Conservation (phyloP, 2,113 vertebrate species). For the Procavia capensis region DNA sequence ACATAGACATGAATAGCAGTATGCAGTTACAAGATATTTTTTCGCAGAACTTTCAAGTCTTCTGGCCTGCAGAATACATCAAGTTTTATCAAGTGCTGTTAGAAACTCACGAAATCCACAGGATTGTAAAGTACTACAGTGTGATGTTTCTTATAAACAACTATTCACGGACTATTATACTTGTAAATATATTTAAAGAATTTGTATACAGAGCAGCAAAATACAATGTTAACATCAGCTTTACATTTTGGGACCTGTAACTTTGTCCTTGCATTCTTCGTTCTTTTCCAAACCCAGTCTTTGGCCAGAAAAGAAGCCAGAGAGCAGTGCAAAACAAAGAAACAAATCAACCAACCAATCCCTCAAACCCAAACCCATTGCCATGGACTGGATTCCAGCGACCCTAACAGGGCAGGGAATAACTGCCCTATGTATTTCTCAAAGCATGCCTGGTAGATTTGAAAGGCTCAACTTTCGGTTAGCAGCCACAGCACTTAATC, state of each 20-base stretch:
- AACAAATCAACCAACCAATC: background rate
- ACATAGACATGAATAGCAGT: constrained; percentile 4
- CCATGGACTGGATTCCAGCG: too few relatives aligned
- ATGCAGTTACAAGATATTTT: background rate
- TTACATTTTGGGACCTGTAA: background rate
- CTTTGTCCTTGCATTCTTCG: background rate
- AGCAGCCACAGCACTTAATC: too few relatives aligned
- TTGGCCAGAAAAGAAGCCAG: background rate
- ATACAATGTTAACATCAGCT: background rate
- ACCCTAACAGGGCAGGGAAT: too few relatives aligned
- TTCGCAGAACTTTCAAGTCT: background rate
- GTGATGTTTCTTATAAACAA: background rate
- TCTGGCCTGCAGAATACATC: background rate
- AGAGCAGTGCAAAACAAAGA: background rate
- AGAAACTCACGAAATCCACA: background rate
- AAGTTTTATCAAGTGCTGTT: background rate
- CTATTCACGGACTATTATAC: background rate
- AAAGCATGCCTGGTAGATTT: too few relatives aligned
- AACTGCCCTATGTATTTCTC: too few relatives aligned
- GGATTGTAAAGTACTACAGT: background rate
- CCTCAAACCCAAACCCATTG: too few relatives aligned
- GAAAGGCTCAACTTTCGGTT: too few relatives aligned
- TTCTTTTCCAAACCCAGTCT: background rate
- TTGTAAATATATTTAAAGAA: background rate
- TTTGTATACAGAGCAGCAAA: background rate